A percentile compares a stretch with the other conserved stretches of the same genome.
These are phyloP conservation scores for Melolontha melolontha DNA, from an alignment of 2,888 invertebrate genomes.

Conservation along the genomic window DNA sequence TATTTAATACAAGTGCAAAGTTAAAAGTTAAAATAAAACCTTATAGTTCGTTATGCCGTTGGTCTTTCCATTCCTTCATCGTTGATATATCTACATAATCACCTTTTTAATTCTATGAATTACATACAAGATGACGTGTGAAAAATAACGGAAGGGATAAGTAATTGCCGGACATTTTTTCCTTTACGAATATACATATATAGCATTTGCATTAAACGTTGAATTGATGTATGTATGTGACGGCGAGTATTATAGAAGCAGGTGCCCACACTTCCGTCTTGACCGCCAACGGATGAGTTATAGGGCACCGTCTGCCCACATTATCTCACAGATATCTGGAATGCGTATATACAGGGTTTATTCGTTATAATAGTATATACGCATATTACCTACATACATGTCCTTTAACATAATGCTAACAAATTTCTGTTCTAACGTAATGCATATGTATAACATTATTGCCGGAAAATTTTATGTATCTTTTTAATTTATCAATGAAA, in stretches of 20 bases:
- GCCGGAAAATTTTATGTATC: too few relatives aligned
- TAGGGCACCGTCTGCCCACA: slow-evolving; percentile 40
- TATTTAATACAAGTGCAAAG: too few relatives aligned
- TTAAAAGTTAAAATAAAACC: not conserved
- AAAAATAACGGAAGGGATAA: slow-evolving; percentile 44
- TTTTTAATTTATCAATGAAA: too few relatives aligned
- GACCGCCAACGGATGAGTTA: slow-evolving; percentile 39
- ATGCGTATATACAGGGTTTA: slow-evolving; percentile 11
- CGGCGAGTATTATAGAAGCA: slow-evolving; percentile 40
- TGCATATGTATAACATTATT: too few relatives aligned
- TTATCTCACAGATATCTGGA: slow-evolving; percentile 36
- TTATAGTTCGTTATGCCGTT: slow-evolving; percentile 23
- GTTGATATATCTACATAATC: slow-evolving; percentile 33
- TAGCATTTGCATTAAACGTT: slow-evolving; percentile 38
- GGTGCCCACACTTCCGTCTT: slow-evolving; percentile 45
- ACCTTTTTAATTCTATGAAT: slow-evolving; percentile 40
- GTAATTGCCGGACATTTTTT: slow-evolving; percentile 44
- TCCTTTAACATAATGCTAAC: not conserved
- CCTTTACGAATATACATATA: slow-evolving; percentile 30
- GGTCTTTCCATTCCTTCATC: slow-evolving; percentile 28
- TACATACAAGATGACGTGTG: slow-evolving; percentile 42
- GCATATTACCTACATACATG: not conserved
- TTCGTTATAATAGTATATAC: slow-evolving; percentile 1
- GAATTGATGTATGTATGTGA: slow-evolving; percentile 38
- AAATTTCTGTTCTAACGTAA: too few relatives aligned